phyloP scores from a whole-genome alignment of 1,140 invertebrate genomes.

The Oryzaephilus surinamensis region DNA sequence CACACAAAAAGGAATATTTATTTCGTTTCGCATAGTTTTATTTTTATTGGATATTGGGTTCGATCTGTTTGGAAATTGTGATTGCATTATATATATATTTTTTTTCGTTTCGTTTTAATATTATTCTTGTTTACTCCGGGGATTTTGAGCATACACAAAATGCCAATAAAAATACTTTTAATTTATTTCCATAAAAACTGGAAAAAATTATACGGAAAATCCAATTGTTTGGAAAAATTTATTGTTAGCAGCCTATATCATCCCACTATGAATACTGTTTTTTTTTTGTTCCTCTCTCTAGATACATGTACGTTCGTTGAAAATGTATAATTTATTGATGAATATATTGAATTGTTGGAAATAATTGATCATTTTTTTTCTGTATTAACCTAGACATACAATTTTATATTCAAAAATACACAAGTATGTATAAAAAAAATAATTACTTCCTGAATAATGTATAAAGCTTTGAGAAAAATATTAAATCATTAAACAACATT shows the following conservation, averaged over 20 bases:
- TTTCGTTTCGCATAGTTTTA: constrained; percentile 28
- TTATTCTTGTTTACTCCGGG: constrained; percentile 11
- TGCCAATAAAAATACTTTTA: constrained; percentile 12
- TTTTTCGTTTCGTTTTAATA: constrained; percentile 7
- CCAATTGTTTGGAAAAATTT: background rate
- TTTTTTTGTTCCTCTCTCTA: no score
- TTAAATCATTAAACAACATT: constrained; percentile 1
- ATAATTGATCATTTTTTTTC: no score
- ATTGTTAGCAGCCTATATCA: background rate
- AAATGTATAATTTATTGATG: no score
- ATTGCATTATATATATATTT: constrained; percentile 4
- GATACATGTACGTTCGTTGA: no score
- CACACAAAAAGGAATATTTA: constrained; percentile 31
- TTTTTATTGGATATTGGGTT: constrained; percentile 30
- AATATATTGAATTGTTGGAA: background rate
- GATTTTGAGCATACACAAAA: constrained; percentile 6
- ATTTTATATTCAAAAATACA: no score
- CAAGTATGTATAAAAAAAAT: background rate
- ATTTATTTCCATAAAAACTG: no score
- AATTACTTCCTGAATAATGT: background rate
- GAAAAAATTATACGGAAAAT: background rate
- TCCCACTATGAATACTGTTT: no score
- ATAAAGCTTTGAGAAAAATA: background rate
- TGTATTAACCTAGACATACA: no score
- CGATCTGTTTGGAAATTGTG: constrained; percentile 12